These are phyloP conservation scores for Pemphigus obesinymphae DNA, from an alignment of 1,140 invertebrate species.

Conservation along the genomic window DNA sequence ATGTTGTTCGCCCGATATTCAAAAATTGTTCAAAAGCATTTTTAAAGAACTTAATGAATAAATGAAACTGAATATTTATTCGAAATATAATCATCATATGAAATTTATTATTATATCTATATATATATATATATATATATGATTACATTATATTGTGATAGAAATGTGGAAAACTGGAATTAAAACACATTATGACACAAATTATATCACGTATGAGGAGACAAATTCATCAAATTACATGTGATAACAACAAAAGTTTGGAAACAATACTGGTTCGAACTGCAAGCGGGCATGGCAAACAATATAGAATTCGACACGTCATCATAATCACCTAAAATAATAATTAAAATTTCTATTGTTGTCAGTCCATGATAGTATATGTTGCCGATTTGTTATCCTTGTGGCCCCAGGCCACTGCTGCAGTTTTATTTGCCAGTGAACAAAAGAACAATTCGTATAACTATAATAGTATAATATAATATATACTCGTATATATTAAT, in stretches of 20 bases:
- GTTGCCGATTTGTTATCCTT: neutral
- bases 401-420: neutral
- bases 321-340: constrained; percentile 1
- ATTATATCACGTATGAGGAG: neutral
- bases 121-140: too few species aligned
- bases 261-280: neutral
- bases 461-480: too few species aligned
- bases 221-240: neutral
- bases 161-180: neutral
- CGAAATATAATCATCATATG: too few species aligned
- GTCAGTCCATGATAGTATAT: neutral
- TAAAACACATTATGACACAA: neutral
- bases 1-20: too few species aligned
- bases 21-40: too few species aligned
- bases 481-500: too few species aligned
- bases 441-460: neutral
- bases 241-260: neutral
- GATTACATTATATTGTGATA: neutral
- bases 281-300: neutral
- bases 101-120: too few species aligned
- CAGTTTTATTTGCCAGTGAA: neutral
- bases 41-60: too few species aligned
- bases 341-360: constrained; percentile 18
- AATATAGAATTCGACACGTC: neutral
- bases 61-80: too few species aligned